phyloP scores from a whole-genome alignment of 2,888 invertebrate species.

The Amphipoea lucens region DNA sequence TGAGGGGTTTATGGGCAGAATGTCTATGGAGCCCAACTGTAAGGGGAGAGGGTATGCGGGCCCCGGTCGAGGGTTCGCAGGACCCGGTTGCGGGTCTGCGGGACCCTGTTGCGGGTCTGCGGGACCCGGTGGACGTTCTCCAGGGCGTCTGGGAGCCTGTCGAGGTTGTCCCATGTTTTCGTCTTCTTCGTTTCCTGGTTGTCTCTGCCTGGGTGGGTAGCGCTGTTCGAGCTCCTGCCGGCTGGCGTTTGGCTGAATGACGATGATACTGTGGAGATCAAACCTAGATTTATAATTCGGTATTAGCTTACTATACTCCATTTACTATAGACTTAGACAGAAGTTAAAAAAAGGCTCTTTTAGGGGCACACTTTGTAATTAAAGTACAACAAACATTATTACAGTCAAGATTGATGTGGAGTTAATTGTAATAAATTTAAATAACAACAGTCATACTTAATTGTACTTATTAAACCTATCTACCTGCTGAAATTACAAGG shows the following conservation, averaged over 20 bases:
- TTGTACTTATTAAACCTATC: too few species aligned
- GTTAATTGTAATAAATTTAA: too few species aligned
- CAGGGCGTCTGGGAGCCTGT: not conserved
- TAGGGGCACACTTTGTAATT: too few species aligned
- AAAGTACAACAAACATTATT: too few species aligned
- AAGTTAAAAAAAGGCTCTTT: too few species aligned
- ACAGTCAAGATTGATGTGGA: too few species aligned
- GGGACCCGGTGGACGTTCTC: not conserved
- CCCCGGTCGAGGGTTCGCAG: not conserved
- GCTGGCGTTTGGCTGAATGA: slow-evolving; percentile 55
- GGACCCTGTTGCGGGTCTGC: not conserved
- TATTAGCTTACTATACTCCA: not conserved
- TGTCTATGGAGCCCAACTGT: slow-evolving; percentile 12
- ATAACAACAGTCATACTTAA: too few species aligned
- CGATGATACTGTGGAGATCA: slow-evolving; percentile 55
- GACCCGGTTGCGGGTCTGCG: not conserved
- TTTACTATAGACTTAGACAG: too few species aligned
- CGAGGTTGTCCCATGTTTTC: not conserved
- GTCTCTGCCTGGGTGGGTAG: slow-evolving; percentile 12
- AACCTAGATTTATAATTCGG: not conserved
- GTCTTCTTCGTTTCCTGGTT: not conserved
- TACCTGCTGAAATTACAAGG: too few species aligned
- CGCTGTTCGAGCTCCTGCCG: not conserved
- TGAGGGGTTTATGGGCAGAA: not conserved
- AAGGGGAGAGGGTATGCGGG: not conserved